A percentile compares a stretch with the other conserved stretches of the same genome.
phyloP scores from a whole-genome alignment of 2,797 vertebrate genomes.

The Gallirallus australis region DNA sequence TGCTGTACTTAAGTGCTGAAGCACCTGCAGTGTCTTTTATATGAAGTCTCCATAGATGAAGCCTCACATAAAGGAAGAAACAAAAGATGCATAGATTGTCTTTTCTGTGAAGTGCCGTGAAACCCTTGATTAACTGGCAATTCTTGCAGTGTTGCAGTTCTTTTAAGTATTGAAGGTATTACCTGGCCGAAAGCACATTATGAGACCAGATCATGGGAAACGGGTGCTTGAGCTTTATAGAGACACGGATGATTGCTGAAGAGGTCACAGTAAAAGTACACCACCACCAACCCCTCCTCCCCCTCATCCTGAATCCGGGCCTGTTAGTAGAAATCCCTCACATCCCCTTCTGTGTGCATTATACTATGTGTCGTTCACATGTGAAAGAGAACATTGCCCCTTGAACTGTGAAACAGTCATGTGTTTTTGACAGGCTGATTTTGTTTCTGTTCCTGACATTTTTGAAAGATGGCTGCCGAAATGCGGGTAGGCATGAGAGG shows the following conservation, averaged over 20 bases:
- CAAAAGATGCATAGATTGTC: background rate
- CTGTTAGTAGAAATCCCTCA: background rate
- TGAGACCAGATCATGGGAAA: background rate
- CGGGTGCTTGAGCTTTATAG: background rate
- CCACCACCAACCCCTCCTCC: no score
- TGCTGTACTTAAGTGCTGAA: background rate
- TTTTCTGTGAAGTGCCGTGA: background rate
- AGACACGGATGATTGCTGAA: accelerated
- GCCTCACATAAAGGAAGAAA: background rate
- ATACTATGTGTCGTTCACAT: accelerated
- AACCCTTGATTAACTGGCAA: background rate
- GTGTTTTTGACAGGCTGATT: background rate
- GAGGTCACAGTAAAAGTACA: background rate
- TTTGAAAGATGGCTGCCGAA: background rate
- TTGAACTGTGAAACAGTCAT: background rate
- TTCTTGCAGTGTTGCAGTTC: background rate
- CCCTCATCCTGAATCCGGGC: background rate
- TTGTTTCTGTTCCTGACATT: background rate
- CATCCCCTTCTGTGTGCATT: accelerated
- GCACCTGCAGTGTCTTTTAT: background rate
- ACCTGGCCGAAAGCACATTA: background rate
- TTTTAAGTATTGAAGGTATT: background rate
- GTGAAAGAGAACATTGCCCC: background rate
- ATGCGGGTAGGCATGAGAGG: background rate
- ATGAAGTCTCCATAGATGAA: background rate